Base-by-base conservation (phyloP, 2,888 invertebrate species). In the Brachycybe producta region DNA sequence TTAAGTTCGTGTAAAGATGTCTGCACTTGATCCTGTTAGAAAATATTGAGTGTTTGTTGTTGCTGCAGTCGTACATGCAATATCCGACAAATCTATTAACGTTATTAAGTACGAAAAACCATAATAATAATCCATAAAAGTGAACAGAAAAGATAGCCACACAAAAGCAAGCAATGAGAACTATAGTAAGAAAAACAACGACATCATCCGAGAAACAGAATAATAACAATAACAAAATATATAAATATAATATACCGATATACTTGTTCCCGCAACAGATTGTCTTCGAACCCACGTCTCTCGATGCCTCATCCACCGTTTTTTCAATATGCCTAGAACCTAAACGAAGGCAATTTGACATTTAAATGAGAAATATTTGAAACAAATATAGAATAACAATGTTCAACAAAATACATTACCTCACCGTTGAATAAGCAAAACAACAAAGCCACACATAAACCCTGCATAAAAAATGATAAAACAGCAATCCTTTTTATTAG, bases 401-500 rank as follows among this genome's bases (percentile, higher is more conserved):
- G n/a, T n/a, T n/a, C n/a, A 32, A 24, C 8, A 41, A 41, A 8
- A 11, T 19, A 23, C 11, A 49, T 55, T 54, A 92, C 92, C 79
- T 92, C 92, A 57, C 90, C 90, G 66, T 92, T 92, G 72, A 84
- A 87, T 75, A 92, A 91, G 67, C 90, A 90, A 71, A 87, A 90
- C 45, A 92, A 76, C 55, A 85, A 78, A 32, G 92, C 87, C 47
- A 92, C 91, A 67, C 85, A 87, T 53, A 91, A 76, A 54, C 92
- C 92, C 84, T 92, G 79, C 2, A 72, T 73, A 57, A 61, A 61
- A 62, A 57, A 52, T 53, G 41, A 5, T 5, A 19, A 23, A 5
- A n/a, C n/a, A n/a, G n/a, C n/a, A n/a, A n/a, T n/a, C n/a, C n/a
- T n/a, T n/a, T n/a, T n/a, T n/a, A n/a, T n/a, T n/a, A n/a, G n/a